A percentile compares a stretch with the other conserved stretches of the same genome.
phyloP scores from a whole-genome alignment of 2,888 invertebrate genomes.

The Amorpha juglandis region DNA sequence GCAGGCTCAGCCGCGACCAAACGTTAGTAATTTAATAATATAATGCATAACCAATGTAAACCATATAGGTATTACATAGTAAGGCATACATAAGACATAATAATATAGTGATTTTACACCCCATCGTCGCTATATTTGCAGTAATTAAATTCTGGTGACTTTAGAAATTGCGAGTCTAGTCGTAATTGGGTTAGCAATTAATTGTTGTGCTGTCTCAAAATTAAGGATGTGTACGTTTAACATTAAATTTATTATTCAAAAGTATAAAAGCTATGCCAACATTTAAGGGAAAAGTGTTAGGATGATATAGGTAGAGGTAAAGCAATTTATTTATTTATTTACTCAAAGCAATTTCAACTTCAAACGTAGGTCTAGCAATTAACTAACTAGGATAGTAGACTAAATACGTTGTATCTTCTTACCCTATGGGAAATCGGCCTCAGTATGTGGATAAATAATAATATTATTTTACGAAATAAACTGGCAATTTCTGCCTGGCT shows the following conservation, averaged over 20 bases:
- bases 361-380: neutral
- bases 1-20: too few relatives aligned
- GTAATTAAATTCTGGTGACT: neutral
- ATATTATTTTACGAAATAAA: too few relatives aligned
- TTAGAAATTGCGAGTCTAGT: neutral
- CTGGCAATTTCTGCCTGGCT: too few relatives aligned
- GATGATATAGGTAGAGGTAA: neutral
- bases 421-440: too few relatives aligned
- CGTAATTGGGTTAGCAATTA: neutral
- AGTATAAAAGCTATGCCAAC: neutral
- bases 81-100: neutral
- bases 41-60: neutral
- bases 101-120: neutral
- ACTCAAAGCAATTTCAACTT: neutral
- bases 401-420: too few relatives aligned
- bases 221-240: neutral
- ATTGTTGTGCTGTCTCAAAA: neutral
- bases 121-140: neutral
- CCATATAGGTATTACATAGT: neutral
- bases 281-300: too few relatives aligned
- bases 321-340: too few relatives aligned
- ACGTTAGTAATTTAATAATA: too few relatives aligned
- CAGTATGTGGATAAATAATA: too few relatives aligned
- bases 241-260: neutral
- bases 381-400: neutral